Conservation (phyloP, 2,888 invertebrate species). For the Autographa gamma region DNA sequence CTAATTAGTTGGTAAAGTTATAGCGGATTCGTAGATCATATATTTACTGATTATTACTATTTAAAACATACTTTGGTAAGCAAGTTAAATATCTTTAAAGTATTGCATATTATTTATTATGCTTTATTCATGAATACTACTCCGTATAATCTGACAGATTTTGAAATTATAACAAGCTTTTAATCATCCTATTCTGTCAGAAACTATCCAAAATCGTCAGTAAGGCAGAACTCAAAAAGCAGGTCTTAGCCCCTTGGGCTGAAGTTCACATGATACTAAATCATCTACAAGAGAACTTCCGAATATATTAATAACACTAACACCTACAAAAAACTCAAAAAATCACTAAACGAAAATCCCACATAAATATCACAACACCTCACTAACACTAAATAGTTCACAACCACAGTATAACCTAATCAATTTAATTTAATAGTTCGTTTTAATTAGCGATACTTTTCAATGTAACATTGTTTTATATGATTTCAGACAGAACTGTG, state of each 20-base stretch:
- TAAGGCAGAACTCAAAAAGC: no score
- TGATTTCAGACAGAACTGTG: conserved; percentile 29
- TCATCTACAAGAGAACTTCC: not conserved
- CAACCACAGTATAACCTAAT: not conserved
- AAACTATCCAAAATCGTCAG: no score
- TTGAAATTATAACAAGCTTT: not conserved
- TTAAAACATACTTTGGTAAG: no score
- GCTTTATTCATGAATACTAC: not conserved
- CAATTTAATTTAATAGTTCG: not conserved
- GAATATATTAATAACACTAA: not conserved
- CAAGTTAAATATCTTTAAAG: no score
- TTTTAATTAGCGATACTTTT: not conserved
- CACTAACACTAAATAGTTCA: not conserved
- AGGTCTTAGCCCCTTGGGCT: not conserved
- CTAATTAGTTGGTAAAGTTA: no score
- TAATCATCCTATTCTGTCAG: not conserved
- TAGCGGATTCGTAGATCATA: not conserved
- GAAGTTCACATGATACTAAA: not conserved
- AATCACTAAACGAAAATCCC: not conserved
- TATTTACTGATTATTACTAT: not conserved
- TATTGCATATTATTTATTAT: no score
- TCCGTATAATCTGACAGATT: not conserved
- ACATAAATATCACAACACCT: not conserved
- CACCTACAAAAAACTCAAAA: not conserved
- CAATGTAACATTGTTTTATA: not conserved